A percentile compares a stretch with the other conserved stretches of the same genome.
phyloP scores from a whole-genome alignment of 1,140 invertebrate genomes.

The Sipha flava region DNA sequence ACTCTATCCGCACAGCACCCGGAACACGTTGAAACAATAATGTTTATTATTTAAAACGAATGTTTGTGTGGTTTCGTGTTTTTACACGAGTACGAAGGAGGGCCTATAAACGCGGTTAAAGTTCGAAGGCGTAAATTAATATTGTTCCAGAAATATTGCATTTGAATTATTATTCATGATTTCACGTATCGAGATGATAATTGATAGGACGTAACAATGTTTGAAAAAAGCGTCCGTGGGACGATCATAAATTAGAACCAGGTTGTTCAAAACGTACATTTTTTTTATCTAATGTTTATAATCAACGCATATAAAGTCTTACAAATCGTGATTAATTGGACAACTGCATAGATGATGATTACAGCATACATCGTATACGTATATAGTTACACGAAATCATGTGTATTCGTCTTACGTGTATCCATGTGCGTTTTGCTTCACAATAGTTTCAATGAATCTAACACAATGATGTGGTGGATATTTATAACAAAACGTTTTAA shows the following conservation, averaged over 20 bases:
- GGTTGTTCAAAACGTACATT: neutral
- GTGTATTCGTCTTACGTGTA: neutral
- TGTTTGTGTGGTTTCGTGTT: too few relatives aligned
- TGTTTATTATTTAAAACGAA: too few relatives aligned
- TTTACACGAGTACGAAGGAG: too few relatives aligned
- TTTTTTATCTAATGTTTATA: slow-evolving; percentile 4
- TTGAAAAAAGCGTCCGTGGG: neutral
- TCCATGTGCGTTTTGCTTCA: neutral
- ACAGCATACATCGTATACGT: neutral
- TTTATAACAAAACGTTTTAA: neutral
- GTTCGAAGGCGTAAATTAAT: too few relatives aligned
- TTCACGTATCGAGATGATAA: neutral
- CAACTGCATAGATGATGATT: neutral
- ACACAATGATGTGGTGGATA: neutral
- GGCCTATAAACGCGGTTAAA: too few relatives aligned
- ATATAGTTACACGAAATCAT: neutral
- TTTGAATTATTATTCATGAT: neutral
- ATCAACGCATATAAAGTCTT: neutral
- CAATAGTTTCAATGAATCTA: neutral
- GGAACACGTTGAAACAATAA: too few relatives aligned
- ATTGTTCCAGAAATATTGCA: too few relatives aligned
- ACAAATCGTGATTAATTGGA: neutral
- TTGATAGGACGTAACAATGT: neutral
- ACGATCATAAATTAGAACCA: neutral
- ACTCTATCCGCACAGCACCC: too few relatives aligned